A percentile compares a stretch with the other conserved stretches of the same genome.
phyloP scores from a whole-genome alignment of 2,113 vertebrate species.

The Oryzias woworae region DNA sequence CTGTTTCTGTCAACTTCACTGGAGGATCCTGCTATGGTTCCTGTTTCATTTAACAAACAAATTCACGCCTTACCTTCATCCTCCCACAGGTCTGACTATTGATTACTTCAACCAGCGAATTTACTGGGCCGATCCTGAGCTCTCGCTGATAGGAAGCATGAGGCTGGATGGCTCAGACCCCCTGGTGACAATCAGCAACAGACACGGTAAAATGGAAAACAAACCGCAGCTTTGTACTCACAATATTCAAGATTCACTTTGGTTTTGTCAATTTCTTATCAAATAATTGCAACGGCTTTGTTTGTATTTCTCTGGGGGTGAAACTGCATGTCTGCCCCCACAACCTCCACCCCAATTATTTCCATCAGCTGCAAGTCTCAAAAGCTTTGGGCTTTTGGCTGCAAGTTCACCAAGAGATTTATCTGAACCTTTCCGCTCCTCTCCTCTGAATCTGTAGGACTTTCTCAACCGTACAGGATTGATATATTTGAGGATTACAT shows the following conservation, averaged over 20 bases:
- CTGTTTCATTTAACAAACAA: conserved; percentile 55
- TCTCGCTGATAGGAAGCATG: conserved; percentile 92
- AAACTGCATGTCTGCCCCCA: conserved; percentile 5
- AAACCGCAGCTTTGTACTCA: conserved; percentile 13
- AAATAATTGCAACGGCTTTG: conserved; percentile 26
- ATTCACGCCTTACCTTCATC: conserved; percentile 56
- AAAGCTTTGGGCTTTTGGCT: neutral
- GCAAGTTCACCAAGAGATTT: neutral
- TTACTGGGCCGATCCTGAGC: conserved; percentile 96
- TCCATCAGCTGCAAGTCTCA: neutral
- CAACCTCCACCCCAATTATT: neutral
- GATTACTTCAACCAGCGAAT: conserved; percentile 93
- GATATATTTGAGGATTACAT: conserved; percentile 96
- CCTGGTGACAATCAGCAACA: conserved; percentile 85
- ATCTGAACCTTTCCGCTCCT: conserved; percentile 10
- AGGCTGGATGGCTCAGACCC: conserved; percentile 89
- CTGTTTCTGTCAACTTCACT: conserved; percentile 4
- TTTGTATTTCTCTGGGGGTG: conserved; percentile 11
- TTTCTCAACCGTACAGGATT: conserved; percentile 92
- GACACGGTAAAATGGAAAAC: conserved; percentile 82
- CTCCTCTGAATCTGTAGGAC: conserved; percentile 74
- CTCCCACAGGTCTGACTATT: conserved; percentile 86
- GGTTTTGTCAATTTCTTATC: conserved; percentile 30
- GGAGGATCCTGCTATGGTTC: conserved; percentile 36
- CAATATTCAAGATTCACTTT: conserved; percentile 12